Base-by-base conservation (phyloP, 2,888 invertebrate genomes). In the Platycheirus rosarum region DNA sequence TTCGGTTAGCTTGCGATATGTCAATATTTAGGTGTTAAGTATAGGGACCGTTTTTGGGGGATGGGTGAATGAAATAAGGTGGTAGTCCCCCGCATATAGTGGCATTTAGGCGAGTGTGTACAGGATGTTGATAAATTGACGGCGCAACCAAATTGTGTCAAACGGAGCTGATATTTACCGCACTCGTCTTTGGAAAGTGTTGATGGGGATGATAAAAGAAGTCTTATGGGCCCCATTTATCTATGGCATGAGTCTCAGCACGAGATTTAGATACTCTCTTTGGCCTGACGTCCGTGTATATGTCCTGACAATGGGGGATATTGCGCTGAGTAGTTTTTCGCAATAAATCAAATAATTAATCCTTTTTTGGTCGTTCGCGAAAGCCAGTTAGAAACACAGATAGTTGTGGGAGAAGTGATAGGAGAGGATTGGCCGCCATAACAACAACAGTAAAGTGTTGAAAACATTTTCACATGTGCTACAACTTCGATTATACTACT, bases 331-430 rank as follows among this genome's bases (percentile, higher is more conserved):
- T 82, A 82, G 82, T 82, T 82, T 76, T 82, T 71, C 48, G 82
- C 55, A 77, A 82, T 82, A 82, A 82, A 82, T 82, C 82, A 82
- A 76, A 82, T 68, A 82, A 82, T 82, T 82, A 82, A 82, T 82
- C 82, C 82, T 80, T 80, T 77, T 82, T 71, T 46, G 66, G 71
- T 77, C 55, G 71, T 51, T 35, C 76, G 71, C 66, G 53, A 69
- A 63, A 44, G 42, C 62, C 63, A 63, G 42, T 29, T 35, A 37
- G 29, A 35, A 51, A 55, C 44, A 65, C 49, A 70, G 57, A 57
- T 57, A 40, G 14, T 49, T n/a, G n/a, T n/a, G n/a, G n/a, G n/a
- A n/a, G n/a, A n/a, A n/a, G n/a, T n/a, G n/a, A n/a, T n/a, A n/a
- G n/a, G n/a, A n/a, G n/a, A n/a, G 23, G 5, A 32, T 32, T 32